Evolutionary conservation across 2,797 vertebrate species (phyloP), one percentile per base, ranked within the genome.

Genomic region (Lagothrix lagotricha): DNA sequence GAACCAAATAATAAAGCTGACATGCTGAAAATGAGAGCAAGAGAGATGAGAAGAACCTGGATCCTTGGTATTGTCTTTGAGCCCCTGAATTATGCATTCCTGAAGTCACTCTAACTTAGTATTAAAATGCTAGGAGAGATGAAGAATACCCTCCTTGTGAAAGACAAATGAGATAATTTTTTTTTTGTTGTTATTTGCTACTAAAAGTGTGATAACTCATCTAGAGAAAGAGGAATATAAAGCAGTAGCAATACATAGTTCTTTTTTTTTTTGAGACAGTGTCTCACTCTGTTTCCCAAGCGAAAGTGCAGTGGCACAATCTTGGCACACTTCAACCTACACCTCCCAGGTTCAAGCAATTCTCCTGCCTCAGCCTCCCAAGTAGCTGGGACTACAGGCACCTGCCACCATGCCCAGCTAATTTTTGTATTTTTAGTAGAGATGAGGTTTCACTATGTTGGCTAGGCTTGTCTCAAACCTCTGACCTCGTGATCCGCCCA

Each of bases 21-120:
- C 10, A 1, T 36, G 5, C 39, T n/a, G 9, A 77, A 8, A 33
- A 46, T 58, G 5, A 41, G 13, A 52, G 19, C 15, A 44, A 72
- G 67, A 52, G 90, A 73, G 4, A 1, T n/a, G 1, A 26, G 3
- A 30, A 77, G 46, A 67, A 4, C 0, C 13, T 73, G 2, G 0
- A 4, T 2, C 13, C 9, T 88, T 61, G 28, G 36, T 8, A 41
- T 14, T 30, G 19, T 41, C 15, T 58, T 48, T 30, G 46, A 22
- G 19, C 4, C 5, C 44, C n/a, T 50, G 11, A 73, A 22, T 57
- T 33, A 26, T 9, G 28, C 11, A 39, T 14, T 67, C 14, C 8
- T 82, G 7, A 6, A 30, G 11, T 36, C 41, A 44, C 10, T 44
- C 15, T 17, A 10, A 6, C 17, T 83, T 46, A 58, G 20, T 41